A percentile compares a stretch with the other conserved stretches of the same genome.
phyloP scores from a whole-genome alignment of 2,797 vertebrate species.

The Oryzias dopingdopingensis region DNA sequence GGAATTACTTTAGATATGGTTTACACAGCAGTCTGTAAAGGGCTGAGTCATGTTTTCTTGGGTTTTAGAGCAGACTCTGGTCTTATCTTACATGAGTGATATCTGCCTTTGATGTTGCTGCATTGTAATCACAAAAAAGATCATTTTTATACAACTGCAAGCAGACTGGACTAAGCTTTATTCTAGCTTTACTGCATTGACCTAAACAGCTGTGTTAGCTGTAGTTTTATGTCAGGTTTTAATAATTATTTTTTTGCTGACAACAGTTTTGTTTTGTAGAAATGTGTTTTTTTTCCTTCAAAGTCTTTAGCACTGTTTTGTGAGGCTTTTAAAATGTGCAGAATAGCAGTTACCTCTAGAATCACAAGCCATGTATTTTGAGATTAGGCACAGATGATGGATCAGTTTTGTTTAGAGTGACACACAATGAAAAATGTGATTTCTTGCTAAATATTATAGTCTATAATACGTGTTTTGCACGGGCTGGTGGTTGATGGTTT shows the following conservation, averaged over 20 bases:
- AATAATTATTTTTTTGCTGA: too few relatives aligned
- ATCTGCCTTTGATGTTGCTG: too few relatives aligned
- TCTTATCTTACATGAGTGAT: too few relatives aligned
- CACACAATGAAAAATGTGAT: slow-evolving; percentile 11
- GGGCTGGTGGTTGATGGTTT: background rate
- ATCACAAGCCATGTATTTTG: background rate
- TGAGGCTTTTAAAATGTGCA: slow-evolving; percentile 31
- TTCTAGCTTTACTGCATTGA: slow-evolving; percentile 5
- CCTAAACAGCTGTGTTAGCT: background rate
- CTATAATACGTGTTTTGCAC: background rate
- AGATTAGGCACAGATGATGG: slow-evolving; percentile 2
- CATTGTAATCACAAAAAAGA: too few relatives aligned
- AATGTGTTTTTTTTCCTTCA: background rate
- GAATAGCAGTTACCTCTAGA: slow-evolving; percentile 15
- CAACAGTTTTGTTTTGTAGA: too few relatives aligned
- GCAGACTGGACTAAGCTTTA: background rate
- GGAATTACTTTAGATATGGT: too few relatives aligned
- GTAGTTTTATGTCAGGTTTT: slow-evolving; percentile 3
- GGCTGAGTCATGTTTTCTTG: too few relatives aligned
- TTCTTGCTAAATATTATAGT: slow-evolving; percentile 24
- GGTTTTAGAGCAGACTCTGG: too few relatives aligned
- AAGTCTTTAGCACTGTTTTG: slow-evolving; percentile 32
- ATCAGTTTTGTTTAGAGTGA: slow-evolving; percentile 9
- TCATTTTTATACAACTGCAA: too few relatives aligned
- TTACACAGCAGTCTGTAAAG: too few relatives aligned